phyloP scores from a whole-genome alignment of 2,797 vertebrate genomes.

The Tadarida brasiliensis region DNA sequence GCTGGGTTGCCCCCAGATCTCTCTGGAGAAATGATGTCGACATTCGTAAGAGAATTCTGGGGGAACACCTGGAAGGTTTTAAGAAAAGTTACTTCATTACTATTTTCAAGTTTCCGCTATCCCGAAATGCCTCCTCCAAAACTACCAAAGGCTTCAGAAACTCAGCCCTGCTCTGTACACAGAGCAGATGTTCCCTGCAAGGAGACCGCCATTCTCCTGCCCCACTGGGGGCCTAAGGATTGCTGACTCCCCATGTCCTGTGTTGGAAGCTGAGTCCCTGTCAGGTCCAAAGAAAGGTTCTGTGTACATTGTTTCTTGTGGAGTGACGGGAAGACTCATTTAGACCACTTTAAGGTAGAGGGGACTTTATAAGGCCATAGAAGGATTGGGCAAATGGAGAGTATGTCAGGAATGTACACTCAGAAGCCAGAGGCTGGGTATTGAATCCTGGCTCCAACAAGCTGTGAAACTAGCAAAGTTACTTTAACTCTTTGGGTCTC shows the following conservation, averaged over 20 bases:
- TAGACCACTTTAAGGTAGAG: background rate
- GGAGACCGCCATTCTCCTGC: background rate
- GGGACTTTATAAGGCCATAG: background rate
- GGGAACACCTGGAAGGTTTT: slow-evolving; percentile 10
- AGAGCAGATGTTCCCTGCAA: background rate
- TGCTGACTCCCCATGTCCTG: background rate
- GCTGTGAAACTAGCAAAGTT: background rate
- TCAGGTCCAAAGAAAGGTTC: background rate
- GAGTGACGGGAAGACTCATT: background rate
- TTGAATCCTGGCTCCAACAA: background rate
- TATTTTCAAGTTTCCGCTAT: slow-evolving; percentile 62
- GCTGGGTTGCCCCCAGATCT: background rate
- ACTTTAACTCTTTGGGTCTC: background rate
- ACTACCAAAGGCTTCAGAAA: slow-evolving; percentile 64
- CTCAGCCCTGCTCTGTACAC: background rate
- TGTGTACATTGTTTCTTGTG: background rate
- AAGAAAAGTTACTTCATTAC: slow-evolving; percentile 64
- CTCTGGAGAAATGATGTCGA: background rate
- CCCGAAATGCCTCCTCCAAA: slow-evolving; percentile 48
- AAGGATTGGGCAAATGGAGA: background rate
- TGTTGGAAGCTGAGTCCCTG: background rate
- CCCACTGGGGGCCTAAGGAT: rapidly evolving
- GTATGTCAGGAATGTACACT: background rate
- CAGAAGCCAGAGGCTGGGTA: too few species aligned
- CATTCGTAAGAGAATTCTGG: background rate